These are phyloP conservation scores for Drosophila tsacasi DNA, from an alignment of 1,140 invertebrate species.

Conservation along the genomic window DNA sequence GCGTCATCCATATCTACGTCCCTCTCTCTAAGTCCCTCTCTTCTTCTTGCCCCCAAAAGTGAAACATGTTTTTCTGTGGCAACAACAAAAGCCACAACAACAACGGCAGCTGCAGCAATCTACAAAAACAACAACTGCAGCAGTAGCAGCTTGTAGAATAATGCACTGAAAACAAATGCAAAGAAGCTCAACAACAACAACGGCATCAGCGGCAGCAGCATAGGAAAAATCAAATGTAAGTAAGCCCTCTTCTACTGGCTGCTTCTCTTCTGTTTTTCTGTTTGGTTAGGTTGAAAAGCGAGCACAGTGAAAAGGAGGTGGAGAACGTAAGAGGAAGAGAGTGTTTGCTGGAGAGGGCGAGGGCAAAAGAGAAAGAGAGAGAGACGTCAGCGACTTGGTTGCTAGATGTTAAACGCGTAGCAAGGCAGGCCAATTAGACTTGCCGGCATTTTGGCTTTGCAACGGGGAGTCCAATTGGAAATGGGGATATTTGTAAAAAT, in stretches of 20 bases:
- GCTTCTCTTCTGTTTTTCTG: conserved; percentile 33
- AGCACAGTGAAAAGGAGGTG: conserved; percentile 4
- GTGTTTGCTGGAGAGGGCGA: conserved; percentile 9
- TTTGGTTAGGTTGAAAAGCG: conserved; percentile 51
- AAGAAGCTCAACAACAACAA: conserved; percentile 9
- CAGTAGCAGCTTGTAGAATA: conserved; percentile 20
- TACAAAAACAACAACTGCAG: conserved; percentile 26
- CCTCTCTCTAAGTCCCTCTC: conserved; percentile 35
- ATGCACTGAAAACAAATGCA: conserved; percentile 11
- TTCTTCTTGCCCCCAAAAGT: conserved; percentile 42
- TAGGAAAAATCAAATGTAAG: conserved; percentile 36
- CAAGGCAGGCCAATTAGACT: conserved; percentile 30
- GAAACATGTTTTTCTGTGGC: conserved; percentile 55
- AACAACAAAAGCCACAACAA: conserved; percentile 28
- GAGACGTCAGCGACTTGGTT: conserved; percentile 24
- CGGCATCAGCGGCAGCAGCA: conserved; percentile 11
- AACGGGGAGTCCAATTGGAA: conserved; percentile 27
- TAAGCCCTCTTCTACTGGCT: conserved; percentile 11
- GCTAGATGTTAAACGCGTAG: conserved; percentile 35
- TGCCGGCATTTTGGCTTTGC: conserved; percentile 55
- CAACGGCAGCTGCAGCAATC: conserved; percentile 29
- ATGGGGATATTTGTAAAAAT: not conserved
- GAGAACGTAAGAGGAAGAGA: conserved; percentile 22
- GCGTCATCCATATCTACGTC: conserved; percentile 40
- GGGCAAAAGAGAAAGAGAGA: conserved; percentile 6